Conservation (phyloP, 2,888 invertebrate genomes). For the Stratiomys singularior region DNA sequence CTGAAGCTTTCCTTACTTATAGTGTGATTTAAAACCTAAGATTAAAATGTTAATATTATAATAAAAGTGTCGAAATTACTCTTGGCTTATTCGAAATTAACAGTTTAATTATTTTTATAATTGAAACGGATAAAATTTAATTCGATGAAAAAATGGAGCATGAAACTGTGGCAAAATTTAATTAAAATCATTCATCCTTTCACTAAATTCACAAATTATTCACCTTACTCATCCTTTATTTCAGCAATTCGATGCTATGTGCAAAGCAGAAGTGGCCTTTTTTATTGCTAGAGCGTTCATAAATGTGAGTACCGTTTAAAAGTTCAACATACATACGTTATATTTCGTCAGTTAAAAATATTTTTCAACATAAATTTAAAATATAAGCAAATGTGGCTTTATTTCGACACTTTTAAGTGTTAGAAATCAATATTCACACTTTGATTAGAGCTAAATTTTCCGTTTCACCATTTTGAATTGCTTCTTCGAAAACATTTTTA, state of each 20-base stretch:
- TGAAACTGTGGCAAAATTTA: too few relatives aligned
- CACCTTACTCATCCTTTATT: conserved; percentile 58
- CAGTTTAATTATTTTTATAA: too few relatives aligned
- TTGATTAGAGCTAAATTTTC: conserved; percentile 38
- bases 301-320: conserved; percentile 80
- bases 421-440: neutral
- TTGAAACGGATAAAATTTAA: too few relatives aligned
- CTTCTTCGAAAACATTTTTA: conserved; percentile 55
- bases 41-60: too few relatives aligned
- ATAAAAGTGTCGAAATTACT: too few relatives aligned
- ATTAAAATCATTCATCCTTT: too few relatives aligned
- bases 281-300: conserved; percentile 77
- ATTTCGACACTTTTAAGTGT: neutral
- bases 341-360: neutral
- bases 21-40: too few relatives aligned
- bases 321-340: neutral
- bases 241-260: conserved; percentile 82
- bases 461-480: conserved; percentile 52
- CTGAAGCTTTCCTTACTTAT: too few relatives aligned
- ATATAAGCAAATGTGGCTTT: conserved; percentile 12
- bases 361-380: conserved; percentile 1
- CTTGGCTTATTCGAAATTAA: too few relatives aligned
- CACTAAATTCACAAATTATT: too few relatives aligned
- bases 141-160: too few relatives aligned
- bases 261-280: conserved; percentile 82